Evolutionary conservation across 2,888 invertebrate genomes (phyloP), one percentile per base, ranked within the genome.

Genomic region (Shargacucullia verbasci): DNA sequence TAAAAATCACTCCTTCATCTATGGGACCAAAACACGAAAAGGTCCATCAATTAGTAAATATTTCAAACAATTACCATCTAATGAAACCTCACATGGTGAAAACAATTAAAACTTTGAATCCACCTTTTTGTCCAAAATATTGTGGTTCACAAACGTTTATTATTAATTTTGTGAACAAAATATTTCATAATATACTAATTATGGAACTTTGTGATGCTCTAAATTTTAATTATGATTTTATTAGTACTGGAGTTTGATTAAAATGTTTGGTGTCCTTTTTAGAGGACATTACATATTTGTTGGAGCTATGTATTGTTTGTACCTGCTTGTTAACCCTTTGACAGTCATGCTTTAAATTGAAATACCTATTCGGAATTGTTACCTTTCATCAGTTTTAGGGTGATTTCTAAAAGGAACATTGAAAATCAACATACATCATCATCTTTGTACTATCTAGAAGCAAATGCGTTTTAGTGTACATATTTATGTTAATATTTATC

Each of bases 31-130:
- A 9, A 29, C 7, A 35, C 59, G 65, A 58, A 69, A 70, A 65
- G 70, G 60, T 46, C 8, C 2, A 0, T n/a, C 59, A 59, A 62
- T 73, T 74, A 78, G 70, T 60, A 77, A 81, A 87, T 89, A 85
- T 84, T 85, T 85, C 69, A 69, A 70, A 81, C 82, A 87, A 85
- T 87, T 82, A 84, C 33, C 54, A 49, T 63, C 46, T 49, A 76
- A 80, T 73, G 82, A 81, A 82, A 80, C 80, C 77, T 71, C 59
- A 66, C 47, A 60, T 62, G 25, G 58, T 38, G 74, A 76, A 76
- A 80, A 83, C 73, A 81, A 81, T 84, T 81, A 70, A 73, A 84
- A 85, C 78, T 85, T 81, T 4, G 15, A 59, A 38, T 59, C 15
- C 37, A 49, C 56, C 50, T 73, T 68, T 69, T 56, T 53, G 59